Evolutionary conservation across 2,797 vertebrate species (phyloP).

Genomic region (Gymnothorax reevesii): DNA sequence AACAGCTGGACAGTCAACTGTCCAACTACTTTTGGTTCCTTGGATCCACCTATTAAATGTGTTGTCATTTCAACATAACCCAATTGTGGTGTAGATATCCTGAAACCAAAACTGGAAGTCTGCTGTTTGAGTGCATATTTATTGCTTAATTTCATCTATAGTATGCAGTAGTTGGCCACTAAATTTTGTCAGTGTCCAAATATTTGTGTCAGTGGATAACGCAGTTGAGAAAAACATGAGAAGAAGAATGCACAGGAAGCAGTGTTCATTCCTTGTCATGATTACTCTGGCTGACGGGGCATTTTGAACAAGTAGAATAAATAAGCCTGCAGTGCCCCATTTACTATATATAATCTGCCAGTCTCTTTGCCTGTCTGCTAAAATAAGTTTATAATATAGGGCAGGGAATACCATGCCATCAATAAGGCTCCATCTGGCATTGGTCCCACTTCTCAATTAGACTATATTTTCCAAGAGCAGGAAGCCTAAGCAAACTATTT

Average conservation of each 20-base stretch:
- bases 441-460: conserved; percentile 53
- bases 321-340: conserved; percentile 41
- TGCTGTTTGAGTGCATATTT: too few relatives aligned
- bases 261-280: neutral
- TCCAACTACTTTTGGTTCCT: too few relatives aligned
- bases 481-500: conserved; percentile 43
- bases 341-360: conserved; percentile 35
- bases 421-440: conserved; percentile 48
- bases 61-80: too few relatives aligned
- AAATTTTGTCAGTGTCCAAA: too few relatives aligned
- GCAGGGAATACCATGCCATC: conserved; percentile 47
- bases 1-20: too few relatives aligned
- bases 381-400: conserved; percentile 52
- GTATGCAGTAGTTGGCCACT: too few relatives aligned
- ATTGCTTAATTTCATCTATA: too few relatives aligned
- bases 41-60: too few relatives aligned
- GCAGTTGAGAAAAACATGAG: neutral
- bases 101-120: too few relatives aligned
- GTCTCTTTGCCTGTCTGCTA: conserved; percentile 40
- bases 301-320: neutral
- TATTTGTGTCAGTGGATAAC: neutral
- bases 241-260: neutral
- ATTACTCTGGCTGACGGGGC: neutral
- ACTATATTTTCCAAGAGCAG: conserved; percentile 50
- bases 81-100: too few relatives aligned